These are phyloP conservation scores for Listronotus bonariensis DNA, from an alignment of 1,140 invertebrate genomes.

Conservation along the genomic window DNA sequence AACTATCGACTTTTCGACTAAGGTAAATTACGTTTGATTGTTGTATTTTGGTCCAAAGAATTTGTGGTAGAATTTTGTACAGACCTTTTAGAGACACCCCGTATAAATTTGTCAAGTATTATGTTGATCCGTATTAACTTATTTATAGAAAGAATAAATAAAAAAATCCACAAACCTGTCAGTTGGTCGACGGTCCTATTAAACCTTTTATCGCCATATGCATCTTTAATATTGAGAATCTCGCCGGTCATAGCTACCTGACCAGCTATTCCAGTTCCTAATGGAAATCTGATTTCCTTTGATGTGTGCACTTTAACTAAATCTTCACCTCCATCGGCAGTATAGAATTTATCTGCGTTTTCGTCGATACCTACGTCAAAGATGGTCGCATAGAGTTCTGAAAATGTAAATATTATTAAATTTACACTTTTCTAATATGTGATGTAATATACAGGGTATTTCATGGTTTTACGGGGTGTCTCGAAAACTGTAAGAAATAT, in stretches of 20 bases:
- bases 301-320: slow-evolving; percentile 45
- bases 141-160: background rate
- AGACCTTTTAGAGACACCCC: too few species aligned
- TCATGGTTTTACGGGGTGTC: too few species aligned
- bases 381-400: slow-evolving; percentile 78
- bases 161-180: slow-evolving; percentile 60
- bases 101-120: too few species aligned
- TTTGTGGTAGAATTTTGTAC: too few species aligned
- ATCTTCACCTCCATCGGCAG: slow-evolving; percentile 44
- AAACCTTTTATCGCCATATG: slow-evolving; percentile 79
- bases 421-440: too few species aligned
- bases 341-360: slow-evolving; percentile 35
- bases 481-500: too few species aligned
- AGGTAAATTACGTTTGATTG: too few species aligned
- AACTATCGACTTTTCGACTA: too few species aligned
- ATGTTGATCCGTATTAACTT: too few species aligned
- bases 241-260: slow-evolving; percentile 75
- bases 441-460: too few species aligned
- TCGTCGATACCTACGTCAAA: slow-evolving; percentile 70
- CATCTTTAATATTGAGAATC: slow-evolving; percentile 77
- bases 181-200: slow-evolving; percentile 77
- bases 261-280: slow-evolving; percentile 64
- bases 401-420: slow-evolving; percentile 1
- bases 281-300: slow-evolving; percentile 61
- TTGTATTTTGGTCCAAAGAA: too few species aligned